Evolutionary conservation across 2,888 invertebrate genomes (phyloP).

Genomic region (Lysandra coridon): DNA sequence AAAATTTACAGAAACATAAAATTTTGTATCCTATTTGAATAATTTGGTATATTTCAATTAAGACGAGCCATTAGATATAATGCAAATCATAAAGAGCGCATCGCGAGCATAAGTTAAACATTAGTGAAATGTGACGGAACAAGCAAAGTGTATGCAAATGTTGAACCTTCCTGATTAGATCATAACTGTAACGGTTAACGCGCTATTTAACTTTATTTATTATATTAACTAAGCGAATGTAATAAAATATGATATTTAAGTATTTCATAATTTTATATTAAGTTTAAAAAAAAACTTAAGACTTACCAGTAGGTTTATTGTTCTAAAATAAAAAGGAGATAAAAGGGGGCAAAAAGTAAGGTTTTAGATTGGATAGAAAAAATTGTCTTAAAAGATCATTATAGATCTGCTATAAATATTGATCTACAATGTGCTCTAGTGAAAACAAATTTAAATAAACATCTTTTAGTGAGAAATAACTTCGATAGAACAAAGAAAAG

Average conservation of each 20-base stretch:
- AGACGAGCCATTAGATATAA: not conserved
- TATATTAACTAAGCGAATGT: not conserved
- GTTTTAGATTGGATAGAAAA: no score
- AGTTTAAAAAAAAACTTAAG: no score
- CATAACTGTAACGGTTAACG: conserved; percentile 63
- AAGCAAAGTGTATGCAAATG: conserved; percentile 66
- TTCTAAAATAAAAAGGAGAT: no score
- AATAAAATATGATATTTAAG: not conserved
- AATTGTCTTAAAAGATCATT: no score
- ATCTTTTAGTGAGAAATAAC: conserved; percentile 56
- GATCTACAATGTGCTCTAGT: not conserved
- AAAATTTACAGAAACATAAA: no score
- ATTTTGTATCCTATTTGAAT: not conserved
- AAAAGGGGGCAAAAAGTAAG: no score
- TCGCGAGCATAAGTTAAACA: conserved; percentile 41
- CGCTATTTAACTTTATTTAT: conserved; percentile 38
- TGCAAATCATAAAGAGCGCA: conserved; percentile 24
- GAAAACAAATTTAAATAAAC: not conserved
- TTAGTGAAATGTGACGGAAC: conserved; percentile 64
- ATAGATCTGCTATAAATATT: not conserved
- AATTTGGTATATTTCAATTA: not conserved
- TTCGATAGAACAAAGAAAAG: conserved; percentile 66
- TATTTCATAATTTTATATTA: not conserved
- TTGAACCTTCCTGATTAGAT: conserved; percentile 62
- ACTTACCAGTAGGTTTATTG: no score